Evolutionary conservation across 2,797 vertebrate genomes (phyloP).

Genomic region (Myioborus melanocephalus): DNA sequence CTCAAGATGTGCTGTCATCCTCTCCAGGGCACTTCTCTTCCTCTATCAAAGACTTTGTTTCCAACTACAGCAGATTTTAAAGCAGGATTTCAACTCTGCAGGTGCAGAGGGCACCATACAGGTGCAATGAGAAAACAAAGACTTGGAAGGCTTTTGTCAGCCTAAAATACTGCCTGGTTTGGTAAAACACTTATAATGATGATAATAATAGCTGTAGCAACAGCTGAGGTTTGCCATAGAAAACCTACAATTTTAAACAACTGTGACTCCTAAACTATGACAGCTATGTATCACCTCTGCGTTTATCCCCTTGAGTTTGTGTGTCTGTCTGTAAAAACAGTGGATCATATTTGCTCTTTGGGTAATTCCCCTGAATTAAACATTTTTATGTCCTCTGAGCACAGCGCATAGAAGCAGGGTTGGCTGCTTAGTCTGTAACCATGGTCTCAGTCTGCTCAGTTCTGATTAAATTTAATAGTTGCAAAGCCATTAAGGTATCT

Average conservation of each 20-base stretch:
- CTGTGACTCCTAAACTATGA: constrained; percentile 18
- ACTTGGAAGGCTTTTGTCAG: constrained; percentile 57
- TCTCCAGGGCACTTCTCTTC: neutral
- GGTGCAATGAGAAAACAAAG: constrained; percentile 65
- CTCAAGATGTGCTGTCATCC: neutral
- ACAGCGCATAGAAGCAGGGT: neutral
- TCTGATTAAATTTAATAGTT: neutral
- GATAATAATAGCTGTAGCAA: constrained; percentile 33
- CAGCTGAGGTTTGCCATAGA: constrained; percentile 43
- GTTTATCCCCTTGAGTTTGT: neutral
- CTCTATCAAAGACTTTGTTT: constrained; percentile 35
- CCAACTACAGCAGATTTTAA: constrained; percentile 41
- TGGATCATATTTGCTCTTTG: neutral
- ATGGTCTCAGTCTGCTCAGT: neutral
- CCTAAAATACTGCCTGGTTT: constrained; percentile 63
- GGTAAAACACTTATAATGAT: constrained; percentile 73
- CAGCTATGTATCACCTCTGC: neutral
- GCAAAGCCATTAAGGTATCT: constrained; percentile 15
- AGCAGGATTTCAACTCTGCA: constrained; percentile 51
- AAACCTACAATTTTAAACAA: constrained; percentile 71
- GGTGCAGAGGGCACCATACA: constrained; percentile 14
- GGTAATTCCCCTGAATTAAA: neutral
- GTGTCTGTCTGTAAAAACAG: constrained; percentile 21
- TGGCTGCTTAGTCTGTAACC: neutral
- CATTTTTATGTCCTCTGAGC: neutral